Evolutionary conservation across 2,888 invertebrate genomes (phyloP).

Genomic region (Silvanus unidentatus): DNA sequence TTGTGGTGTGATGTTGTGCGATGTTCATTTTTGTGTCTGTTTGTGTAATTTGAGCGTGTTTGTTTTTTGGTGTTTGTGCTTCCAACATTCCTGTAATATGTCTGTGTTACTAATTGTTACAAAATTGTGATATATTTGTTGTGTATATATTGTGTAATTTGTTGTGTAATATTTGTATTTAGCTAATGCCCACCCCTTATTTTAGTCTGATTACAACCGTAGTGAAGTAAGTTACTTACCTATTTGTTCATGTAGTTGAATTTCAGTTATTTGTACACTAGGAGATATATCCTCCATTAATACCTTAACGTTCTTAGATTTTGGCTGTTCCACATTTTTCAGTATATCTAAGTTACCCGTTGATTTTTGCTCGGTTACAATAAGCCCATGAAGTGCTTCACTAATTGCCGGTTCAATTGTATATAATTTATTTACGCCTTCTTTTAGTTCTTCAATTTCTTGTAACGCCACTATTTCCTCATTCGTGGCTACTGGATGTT

Average conservation of each 20-base stretch:
- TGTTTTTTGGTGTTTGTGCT: slow-evolving; percentile 42
- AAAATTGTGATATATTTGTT: slow-evolving; percentile 15
- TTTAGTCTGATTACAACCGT: neutral
- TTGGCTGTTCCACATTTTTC: slow-evolving; percentile 43
- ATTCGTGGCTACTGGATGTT: slow-evolving; percentile 45
- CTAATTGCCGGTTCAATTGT: slow-evolving; percentile 25
- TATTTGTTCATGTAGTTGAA: slow-evolving; percentile 46
- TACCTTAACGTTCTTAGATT: slow-evolving; percentile 45
- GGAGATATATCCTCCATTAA: slow-evolving; percentile 40
- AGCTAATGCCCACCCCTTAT: neutral
- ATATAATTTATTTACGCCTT: neutral
- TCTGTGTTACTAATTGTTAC: slow-evolving; percentile 4
- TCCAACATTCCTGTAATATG: slow-evolving; percentile 44
- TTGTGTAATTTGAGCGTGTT: slow-evolving; percentile 42
- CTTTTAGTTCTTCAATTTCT: slow-evolving; percentile 34
- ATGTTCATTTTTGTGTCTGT: slow-evolving; percentile 33
- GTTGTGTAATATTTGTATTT: neutral
- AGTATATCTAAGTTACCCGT: slow-evolving; percentile 48
- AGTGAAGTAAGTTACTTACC: slow-evolving; percentile 44
- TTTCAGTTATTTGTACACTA: slow-evolving; percentile 47
- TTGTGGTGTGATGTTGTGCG: slow-evolving; percentile 40
- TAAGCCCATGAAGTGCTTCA: slow-evolving; percentile 45
- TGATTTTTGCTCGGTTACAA: slow-evolving; percentile 48
- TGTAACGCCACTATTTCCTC: slow-evolving; percentile 41
- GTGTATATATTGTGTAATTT: slow-evolving; percentile 4